Evolutionary conservation across 2,888 invertebrate species (phyloP), one percentile per base, ranked within the genome.

Genomic region (Zele albiditarsus): DNA sequence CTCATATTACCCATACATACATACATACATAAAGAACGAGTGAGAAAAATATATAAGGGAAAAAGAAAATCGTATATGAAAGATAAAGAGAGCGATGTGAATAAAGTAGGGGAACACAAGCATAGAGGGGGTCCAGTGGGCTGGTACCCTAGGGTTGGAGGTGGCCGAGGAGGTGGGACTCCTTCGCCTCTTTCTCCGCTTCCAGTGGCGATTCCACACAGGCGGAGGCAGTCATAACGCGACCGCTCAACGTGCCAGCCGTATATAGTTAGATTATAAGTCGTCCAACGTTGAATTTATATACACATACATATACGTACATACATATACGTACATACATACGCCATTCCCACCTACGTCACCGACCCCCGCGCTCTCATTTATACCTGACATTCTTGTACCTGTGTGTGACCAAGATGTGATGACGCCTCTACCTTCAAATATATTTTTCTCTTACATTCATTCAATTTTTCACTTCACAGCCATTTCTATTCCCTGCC

Each of bases 101-200:
- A 53, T 53, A 46, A 38, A 42, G 75, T 57, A 42, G 73, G 66
- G 72, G 71, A 71, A 75, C 28, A 66, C 16, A 27, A 72, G 42
- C 62, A 71, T 49, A 66, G 85, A 86, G 87, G 86, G 88, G 87
- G 87, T 86, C 88, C 86, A 84, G 88, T 89, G 88, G 89, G 89
- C 87, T 88, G 89, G 89, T 88, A 88, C 87, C 87, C 87, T 81
- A 80, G 82, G 83, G 84, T 84, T 88, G 88, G 89, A 87, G 88
- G 88, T 89, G 89, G 89, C 85, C 86, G 84, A 86, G 83, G 88
- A 88, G 89, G 89, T 87, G 88, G 89, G 89, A 87, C 88, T 86
- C 79, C 84, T 82, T 83, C 84, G 85, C 79, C 82, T 84, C 82
- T 82, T 79, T 81, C 79, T 79, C 81, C 79, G 77, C 75, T 75